These are phyloP conservation scores for Cebus imitator DNA, from an alignment of 2,113 vertebrate genomes.

Conservation along the genomic window DNA sequence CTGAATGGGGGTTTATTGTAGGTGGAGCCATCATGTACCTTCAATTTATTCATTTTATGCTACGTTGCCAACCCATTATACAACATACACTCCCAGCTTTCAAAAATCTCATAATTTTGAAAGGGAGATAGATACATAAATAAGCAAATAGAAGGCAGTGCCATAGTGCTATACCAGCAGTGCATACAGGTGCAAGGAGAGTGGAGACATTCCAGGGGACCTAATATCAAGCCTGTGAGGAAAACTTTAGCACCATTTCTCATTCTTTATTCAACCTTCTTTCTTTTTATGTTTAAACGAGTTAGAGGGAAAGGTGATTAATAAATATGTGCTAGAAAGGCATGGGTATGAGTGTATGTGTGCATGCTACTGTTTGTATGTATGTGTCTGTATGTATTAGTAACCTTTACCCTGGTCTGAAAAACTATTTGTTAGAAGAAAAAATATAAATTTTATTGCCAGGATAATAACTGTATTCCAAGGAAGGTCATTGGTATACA, in stretches of 20 bases:
- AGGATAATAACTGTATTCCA: neutral
- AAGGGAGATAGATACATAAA: neutral
- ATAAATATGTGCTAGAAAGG: neutral
- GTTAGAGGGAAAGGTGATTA: neutral
- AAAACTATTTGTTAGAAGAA: neutral
- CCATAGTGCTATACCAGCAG: accelerated
- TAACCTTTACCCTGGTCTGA: neutral
- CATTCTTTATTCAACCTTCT: neutral
- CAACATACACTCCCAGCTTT: neutral
- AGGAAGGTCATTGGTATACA: neutral
- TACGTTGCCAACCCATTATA: neutral
- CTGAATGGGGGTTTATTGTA: neutral
- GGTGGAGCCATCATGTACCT: neutral
- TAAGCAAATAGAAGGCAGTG: neutral
- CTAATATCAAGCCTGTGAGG: neutral
- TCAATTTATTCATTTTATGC: neutral
- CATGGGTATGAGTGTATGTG: neutral
- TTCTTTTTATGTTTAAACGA: neutral
- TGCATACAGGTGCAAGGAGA: accelerated
- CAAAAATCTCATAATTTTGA: neutral
- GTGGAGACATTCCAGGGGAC: neutral
- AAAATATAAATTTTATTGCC: neutral
- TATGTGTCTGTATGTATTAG: neutral
- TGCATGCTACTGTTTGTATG: neutral
- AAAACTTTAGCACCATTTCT: neutral